phyloP scores from a whole-genome alignment of 2,888 invertebrate species.

The Polyommatus icarus region DNA sequence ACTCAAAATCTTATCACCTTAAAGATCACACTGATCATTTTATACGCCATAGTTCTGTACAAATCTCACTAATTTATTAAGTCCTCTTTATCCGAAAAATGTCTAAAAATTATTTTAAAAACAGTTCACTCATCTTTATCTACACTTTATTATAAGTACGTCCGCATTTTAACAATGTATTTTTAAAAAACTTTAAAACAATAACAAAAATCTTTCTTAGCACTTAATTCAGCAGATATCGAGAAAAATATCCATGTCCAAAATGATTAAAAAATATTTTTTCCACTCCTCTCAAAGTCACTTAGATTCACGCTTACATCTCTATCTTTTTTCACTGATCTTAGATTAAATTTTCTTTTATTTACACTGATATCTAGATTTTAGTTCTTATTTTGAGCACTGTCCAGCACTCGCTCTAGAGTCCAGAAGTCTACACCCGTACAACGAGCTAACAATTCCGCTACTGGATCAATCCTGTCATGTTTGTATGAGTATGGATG shows the following conservation, averaged over 20 bases:
- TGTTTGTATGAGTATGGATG: constrained; percentile 19
- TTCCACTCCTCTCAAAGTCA: background rate
- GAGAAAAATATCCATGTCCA: background rate
- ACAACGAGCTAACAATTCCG: background rate
- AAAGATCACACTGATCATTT: background rate
- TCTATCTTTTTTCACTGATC: background rate
- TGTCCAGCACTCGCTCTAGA: background rate
- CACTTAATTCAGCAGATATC: background rate
- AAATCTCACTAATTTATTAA: background rate
- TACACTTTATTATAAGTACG: background rate
- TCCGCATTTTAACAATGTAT: background rate
- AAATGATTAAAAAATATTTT: background rate
- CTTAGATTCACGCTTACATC: background rate
- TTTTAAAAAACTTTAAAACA: background rate
- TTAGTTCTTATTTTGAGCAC: background rate
- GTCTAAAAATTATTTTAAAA: background rate
- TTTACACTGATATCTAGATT: no score
- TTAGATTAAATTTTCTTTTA: background rate
- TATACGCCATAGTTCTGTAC: background rate
- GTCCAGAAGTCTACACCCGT: background rate
- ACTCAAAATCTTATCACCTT: background rate
- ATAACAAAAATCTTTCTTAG: background rate
- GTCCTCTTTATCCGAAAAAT: background rate
- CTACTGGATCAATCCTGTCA: background rate
- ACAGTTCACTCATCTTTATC: background rate